A percentile compares a stretch with the other conserved stretches of the same genome.
Evolutionary conservation across 1,140 invertebrate species (phyloP).

Genomic region (Metopolophium dirhodum): DNA sequence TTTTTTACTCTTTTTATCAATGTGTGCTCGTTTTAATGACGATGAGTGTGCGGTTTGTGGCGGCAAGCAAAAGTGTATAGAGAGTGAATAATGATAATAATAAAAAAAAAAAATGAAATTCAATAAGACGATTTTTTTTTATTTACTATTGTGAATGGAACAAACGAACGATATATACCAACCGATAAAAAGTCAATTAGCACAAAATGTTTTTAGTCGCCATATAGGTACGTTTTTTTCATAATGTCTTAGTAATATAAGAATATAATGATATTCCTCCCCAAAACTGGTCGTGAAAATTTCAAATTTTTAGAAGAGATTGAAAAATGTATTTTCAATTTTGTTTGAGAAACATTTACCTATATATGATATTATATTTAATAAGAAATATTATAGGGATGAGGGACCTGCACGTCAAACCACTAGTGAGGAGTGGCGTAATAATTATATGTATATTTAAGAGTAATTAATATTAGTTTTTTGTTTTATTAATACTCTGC

Average conservation of each 20-base stretch:
- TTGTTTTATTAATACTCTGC: constrained; percentile 14
- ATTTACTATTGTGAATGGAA: constrained; percentile 45
- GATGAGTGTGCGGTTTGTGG: constrained; percentile 56
- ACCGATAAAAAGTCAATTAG: constrained; percentile 46
- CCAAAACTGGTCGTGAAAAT: not conserved
- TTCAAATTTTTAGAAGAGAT: not conserved
- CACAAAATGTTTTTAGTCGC: constrained; percentile 28
- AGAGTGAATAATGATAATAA: constrained; percentile 46
- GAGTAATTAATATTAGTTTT: not conserved
- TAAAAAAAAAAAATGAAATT: constrained; percentile 32
- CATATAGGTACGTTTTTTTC: not conserved
- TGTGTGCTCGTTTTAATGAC: constrained; percentile 53
- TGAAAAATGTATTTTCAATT: not conserved
- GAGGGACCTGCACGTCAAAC: not conserved
- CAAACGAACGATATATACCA: constrained; percentile 42
- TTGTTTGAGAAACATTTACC: not conserved
- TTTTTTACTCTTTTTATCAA: constrained; percentile 44
- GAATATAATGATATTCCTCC: not conserved
- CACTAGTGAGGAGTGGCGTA: not conserved
- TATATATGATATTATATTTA: not conserved
- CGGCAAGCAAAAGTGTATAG: constrained; percentile 39
- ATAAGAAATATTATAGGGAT: not conserved
- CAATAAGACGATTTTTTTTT: constrained; percentile 54
- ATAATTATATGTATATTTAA: not conserved
- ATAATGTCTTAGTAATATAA: not conserved